phyloP scores from a whole-genome alignment of 2,797 vertebrate genomes.

The Eleutherodactylus coqui region DNA sequence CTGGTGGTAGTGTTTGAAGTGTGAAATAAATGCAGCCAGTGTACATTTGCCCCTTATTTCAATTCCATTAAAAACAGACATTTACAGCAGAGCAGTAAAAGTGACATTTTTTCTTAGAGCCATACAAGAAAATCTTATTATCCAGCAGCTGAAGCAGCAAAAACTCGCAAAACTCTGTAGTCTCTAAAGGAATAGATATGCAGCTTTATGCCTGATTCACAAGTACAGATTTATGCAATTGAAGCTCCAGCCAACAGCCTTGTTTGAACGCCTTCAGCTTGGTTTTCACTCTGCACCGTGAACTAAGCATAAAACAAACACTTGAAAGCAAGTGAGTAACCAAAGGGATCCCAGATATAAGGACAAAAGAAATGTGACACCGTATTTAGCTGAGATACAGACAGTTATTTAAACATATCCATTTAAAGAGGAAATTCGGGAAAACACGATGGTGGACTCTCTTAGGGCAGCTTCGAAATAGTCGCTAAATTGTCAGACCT shows the following conservation, averaged over 20 bases:
- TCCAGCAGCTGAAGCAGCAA: conserved; percentile 59
- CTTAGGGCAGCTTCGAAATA: too few species aligned
- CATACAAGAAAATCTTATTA: conserved; percentile 56
- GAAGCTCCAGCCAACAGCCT: neutral
- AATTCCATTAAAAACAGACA: conserved; percentile 48
- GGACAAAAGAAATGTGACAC: neutral
- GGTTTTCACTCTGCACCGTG: neutral
- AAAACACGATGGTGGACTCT: too few species aligned
- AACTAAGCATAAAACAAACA: conserved; percentile 9
- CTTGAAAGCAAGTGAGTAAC: conserved; percentile 15
- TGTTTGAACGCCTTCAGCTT: neutral
- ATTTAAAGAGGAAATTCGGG: neutral
- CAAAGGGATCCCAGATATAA: neutral
- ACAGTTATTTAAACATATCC: neutral
- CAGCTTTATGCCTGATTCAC: conserved; percentile 29
- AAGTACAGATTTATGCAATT: conserved; percentile 23
- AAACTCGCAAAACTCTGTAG: neutral
- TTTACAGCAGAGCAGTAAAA: conserved; percentile 46
- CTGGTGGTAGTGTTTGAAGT: neutral
- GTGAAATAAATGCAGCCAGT: neutral
- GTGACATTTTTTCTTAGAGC: conserved; percentile 38
- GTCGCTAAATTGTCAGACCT: too few species aligned
- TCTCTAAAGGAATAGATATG: conserved; percentile 45
- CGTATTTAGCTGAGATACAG: neutral
- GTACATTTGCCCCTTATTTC: conserved; percentile 41